Percentiles rank a stretch among this genome's conserved stretches.
These are phyloP conservation scores for Elachura formosa DNA, from an alignment of 2,113 vertebrate genomes.

Conservation along the genomic window DNA sequence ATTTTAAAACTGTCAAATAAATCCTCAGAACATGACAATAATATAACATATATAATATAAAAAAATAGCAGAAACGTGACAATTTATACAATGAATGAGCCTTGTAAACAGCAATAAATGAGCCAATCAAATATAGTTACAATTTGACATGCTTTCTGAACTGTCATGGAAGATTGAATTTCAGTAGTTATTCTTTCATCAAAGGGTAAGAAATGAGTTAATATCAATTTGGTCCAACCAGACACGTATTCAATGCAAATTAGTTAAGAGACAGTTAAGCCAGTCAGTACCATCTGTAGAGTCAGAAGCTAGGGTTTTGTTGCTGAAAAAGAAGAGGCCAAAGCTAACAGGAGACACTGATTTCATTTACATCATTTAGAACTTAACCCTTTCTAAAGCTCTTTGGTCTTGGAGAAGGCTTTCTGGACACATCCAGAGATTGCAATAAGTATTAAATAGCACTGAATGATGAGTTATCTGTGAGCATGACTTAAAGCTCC, in stretches of 20 bases:
- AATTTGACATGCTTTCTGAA: not conserved
- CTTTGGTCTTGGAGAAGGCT: not conserved
- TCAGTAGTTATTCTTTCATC: not conserved
- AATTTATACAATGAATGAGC: not conserved
- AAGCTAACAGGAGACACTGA: not conserved
- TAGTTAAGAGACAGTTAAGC: not conserved
- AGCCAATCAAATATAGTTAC: not conserved
- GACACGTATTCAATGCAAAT: not conserved
- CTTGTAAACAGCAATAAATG: not conserved
- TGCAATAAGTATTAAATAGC: not conserved
- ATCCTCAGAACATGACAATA: constrained; percentile 23
- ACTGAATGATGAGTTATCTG: not conserved
- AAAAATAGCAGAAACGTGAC: constrained; percentile 32
- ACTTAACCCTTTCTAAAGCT: not conserved
- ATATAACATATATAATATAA: no score
- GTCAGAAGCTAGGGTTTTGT: not conserved
- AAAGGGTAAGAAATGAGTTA: not conserved
- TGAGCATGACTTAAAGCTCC: not conserved
- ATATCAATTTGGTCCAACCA: not conserved
- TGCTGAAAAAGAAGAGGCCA: not conserved
- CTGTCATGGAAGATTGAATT: not conserved
- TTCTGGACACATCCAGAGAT: not conserved
- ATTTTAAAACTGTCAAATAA: constrained; percentile 55
- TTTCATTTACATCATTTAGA: not conserved
- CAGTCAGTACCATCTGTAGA: not conserved